These are phyloP conservation scores for Bombyx mandarina DNA, from an alignment of 1,140 invertebrate species.

Conservation along the genomic window DNA sequence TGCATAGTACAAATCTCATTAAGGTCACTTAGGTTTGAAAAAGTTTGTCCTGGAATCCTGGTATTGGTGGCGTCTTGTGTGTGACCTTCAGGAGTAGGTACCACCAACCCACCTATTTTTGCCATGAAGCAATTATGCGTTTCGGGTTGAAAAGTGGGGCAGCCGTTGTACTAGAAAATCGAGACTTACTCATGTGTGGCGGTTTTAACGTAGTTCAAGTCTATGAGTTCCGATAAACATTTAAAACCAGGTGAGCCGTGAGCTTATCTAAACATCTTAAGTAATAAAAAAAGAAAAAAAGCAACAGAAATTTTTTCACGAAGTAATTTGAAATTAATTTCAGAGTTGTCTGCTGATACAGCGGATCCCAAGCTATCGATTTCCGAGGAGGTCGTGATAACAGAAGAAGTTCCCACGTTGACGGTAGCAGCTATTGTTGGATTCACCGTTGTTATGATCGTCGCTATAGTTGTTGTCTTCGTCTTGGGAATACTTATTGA, in stretches of 20 bases:
- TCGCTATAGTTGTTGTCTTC: constrained; percentile 72
- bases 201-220: neutral
- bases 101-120: too few species aligned
- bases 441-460: constrained; percentile 68
- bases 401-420: constrained; percentile 37
- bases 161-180: too few species aligned
- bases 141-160: too few species aligned
- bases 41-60: too few species aligned
- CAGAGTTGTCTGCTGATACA: constrained; percentile 34
- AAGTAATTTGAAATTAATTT: constrained; percentile 9
- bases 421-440: constrained; percentile 69
- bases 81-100: too few species aligned
- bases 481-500: constrained; percentile 73
- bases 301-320: neutral
- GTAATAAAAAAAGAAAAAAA: neutral
- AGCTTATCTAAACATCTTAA: neutral
- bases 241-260: too few species aligned
- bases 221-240: too few species aligned
- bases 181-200: neutral
- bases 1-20: too few species aligned
- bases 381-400: constrained; percentile 23
- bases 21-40: too few species aligned
- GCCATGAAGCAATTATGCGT: too few species aligned
- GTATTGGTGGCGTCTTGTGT: too few species aligned
- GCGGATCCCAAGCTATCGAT: constrained; percentile 33